These are phyloP conservation scores for Epinotia bilunana DNA, from an alignment of 2,888 invertebrate species.

Conservation along the genomic window DNA sequence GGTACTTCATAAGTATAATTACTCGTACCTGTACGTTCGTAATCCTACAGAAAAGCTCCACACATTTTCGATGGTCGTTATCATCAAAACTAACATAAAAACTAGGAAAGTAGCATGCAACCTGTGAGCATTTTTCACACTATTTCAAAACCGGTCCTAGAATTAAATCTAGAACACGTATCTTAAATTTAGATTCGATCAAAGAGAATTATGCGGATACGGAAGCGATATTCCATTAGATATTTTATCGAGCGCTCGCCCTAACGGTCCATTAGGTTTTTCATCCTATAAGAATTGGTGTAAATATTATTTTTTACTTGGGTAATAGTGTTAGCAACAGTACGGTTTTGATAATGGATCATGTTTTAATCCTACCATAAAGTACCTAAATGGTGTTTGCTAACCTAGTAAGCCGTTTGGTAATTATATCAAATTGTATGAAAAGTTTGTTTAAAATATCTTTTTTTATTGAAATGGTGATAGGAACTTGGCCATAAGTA, in stretches of 20 bases:
- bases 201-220: constrained; percentile 64
- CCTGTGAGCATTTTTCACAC: constrained; percentile 37
- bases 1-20: no score
- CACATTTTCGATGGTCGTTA: neutral
- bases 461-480: neutral
- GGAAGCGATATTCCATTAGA: constrained; percentile 62
- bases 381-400: neutral
- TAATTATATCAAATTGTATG: neutral
- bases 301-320: constrained; percentile 52
- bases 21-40: no score
- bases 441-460: neutral
- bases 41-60: no score
- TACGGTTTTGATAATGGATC: constrained; percentile 27
- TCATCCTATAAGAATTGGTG: constrained; percentile 47
- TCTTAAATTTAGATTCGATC: constrained; percentile 59
- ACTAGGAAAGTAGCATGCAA: neutral
- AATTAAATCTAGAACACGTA: constrained; percentile 55
- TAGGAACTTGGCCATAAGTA: neutral
- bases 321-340: constrained; percentile 34
- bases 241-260: constrained; percentile 67
- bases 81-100: neutral
- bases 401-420: constrained; percentile 16
- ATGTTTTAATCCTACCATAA: constrained; percentile 20
- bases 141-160: constrained; percentile 42
- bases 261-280: constrained; percentile 60